A percentile compares a stretch with the other conserved stretches of the same genome.
Conservation (phyloP, 2,888 invertebrate genomes). For the Spodoptera littoralis region DNA sequence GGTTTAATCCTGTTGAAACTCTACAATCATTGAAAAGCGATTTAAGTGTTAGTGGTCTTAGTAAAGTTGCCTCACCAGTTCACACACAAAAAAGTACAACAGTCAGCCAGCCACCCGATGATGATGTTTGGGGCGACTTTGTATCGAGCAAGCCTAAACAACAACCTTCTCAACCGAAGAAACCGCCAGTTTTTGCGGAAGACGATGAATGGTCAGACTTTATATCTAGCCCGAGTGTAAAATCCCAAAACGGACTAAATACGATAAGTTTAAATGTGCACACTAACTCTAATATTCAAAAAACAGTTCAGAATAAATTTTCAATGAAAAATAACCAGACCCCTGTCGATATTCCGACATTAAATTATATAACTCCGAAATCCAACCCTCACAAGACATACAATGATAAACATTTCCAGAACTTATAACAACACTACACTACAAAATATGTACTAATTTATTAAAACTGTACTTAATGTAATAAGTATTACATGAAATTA, state of each 20-base stretch:
- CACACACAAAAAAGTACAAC: slow-evolving; percentile 66
- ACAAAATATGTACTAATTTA: slow-evolving; percentile 62
- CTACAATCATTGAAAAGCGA: slow-evolving; percentile 82
- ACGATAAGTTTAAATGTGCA: slow-evolving; percentile 85
- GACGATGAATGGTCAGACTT: slow-evolving; percentile 88
- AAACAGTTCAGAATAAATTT: slow-evolving; percentile 69
- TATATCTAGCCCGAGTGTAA: slow-evolving; percentile 81
- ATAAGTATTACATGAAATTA: slow-evolving; percentile 56
- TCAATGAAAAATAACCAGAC: slow-evolving; percentile 71
- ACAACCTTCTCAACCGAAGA: slow-evolving; percentile 68
- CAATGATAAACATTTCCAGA: slow-evolving; percentile 85
- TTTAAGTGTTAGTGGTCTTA: slow-evolving; percentile 69
- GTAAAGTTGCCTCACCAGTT: slow-evolving; percentile 77
- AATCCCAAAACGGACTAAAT: slow-evolving; percentile 82
- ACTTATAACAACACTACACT: slow-evolving; percentile 82
- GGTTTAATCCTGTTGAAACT: slow-evolving; percentile 85
- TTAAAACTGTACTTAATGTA: slow-evolving; percentile 75
- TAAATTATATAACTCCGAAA: slow-evolving; percentile 86
- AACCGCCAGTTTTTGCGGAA: slow-evolving; percentile 70
- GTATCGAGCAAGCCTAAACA: slow-evolving; percentile 85
- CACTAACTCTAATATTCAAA: slow-evolving; percentile 80
- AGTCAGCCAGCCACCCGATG: slow-evolving; percentile 75
- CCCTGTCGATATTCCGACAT: slow-evolving; percentile 79
- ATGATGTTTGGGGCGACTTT: slow-evolving; percentile 90
- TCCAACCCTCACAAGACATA: slow-evolving; percentile 73